Base-by-base conservation (phyloP, 1,140 invertebrate species). In the Caerostris extrusa region DNA sequence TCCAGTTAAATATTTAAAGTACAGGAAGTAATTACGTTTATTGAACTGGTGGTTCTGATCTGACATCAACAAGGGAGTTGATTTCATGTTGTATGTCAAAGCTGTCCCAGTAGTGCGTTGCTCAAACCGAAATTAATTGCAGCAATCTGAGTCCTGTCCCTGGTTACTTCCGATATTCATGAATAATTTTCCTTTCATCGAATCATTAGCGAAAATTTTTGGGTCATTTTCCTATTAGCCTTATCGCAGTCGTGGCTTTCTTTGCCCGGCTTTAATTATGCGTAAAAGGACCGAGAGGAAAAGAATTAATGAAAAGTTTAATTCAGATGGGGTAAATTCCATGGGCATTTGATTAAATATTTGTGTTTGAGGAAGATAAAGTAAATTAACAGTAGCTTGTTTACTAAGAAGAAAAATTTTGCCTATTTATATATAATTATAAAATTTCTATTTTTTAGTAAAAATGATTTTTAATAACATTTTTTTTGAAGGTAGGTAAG, bases 1-100 rank as follows among this genome's bases (percentile, higher is more conserved):
- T 64, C 61, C 61, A 64, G 61, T 64, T 64, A 64, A 64, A 64
- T 64, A 64, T 64, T 64, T 64, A 64, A 64, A 64, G 61, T 64
- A 5, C 61, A 64, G 5, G 10, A 64, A 64, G 61, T 64, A 64
- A 64, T 64, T 64, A 64, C 61, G 61, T 64, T 64, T 64, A 64
- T 64, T 64, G 61, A 64, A 64, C 61, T 64, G 61, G 61, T 64
- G 61, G 61, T 64, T 64, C 61, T 64, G 61, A 64, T 64, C 61
- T 5, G 61, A 64, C 61, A 64, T 64, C 61, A 64, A 12, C 61
- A 14, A 17, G 61, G 61, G 61, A 64, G 61, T 64, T 64, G 14
- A 64, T 64, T 64, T 64, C 61, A 64, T 3, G 61, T 64, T 64
- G 61, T 14, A 17, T 17, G 0, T 64, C 61, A 64, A 64, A 61